phyloP scores from a whole-genome alignment of 1,140 invertebrate genomes.

The Lanistes nyassanus region DNA sequence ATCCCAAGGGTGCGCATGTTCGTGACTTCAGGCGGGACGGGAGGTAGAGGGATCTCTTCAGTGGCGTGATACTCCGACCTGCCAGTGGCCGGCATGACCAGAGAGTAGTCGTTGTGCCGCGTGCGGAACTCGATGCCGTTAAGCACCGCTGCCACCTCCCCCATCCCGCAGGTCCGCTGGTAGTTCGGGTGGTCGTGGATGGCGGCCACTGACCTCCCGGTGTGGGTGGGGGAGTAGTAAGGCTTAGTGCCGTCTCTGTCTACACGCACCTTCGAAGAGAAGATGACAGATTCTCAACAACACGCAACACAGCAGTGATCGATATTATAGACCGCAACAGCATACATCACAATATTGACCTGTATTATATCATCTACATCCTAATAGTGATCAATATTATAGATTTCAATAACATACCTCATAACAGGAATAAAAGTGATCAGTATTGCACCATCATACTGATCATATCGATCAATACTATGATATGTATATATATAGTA shows the following conservation, averaged over 20 bases:
- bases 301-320: too few species aligned
- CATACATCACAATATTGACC: too few species aligned
- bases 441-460: too few species aligned
- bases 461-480: too few species aligned
- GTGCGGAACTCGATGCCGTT: constrained; percentile 61
- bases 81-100: constrained; percentile 42
- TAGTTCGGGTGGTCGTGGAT: constrained; percentile 50
- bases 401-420: too few species aligned
- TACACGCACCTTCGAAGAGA: background rate
- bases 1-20: constrained; percentile 29
- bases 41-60: constrained; percentile 54
- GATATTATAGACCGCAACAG: too few species aligned
- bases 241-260: constrained; percentile 27
- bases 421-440: too few species aligned
- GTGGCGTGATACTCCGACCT: constrained; percentile 32
- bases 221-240: constrained; percentile 29
- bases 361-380: too few species aligned
- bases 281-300: too few species aligned
- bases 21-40: constrained; percentile 49
- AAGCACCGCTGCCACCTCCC: constrained; percentile 49
- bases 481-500: too few species aligned
- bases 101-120: constrained; percentile 59
- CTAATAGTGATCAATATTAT: too few species aligned
- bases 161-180: constrained; percentile 51
- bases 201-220: constrained; percentile 24